A percentile compares a stretch with the other conserved stretches of the same genome.
Evolutionary conservation across 2,888 invertebrate genomes (phyloP).

Genomic region (Eupithecia insigniata): DNA sequence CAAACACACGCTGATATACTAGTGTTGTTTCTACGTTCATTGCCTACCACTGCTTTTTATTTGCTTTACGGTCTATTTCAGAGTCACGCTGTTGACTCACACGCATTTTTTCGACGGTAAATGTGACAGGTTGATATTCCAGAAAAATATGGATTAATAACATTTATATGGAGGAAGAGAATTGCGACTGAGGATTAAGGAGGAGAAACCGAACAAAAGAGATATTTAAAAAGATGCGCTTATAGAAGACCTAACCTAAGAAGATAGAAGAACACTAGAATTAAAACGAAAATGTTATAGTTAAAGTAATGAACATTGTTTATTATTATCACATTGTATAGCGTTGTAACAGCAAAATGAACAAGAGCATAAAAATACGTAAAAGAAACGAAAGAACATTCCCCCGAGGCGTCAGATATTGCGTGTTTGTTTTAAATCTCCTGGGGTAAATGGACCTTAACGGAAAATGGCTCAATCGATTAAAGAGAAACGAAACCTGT

Average conservation of each 20-base stretch:
- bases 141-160: conserved; percentile 14
- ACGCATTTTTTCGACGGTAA: conserved; percentile 25
- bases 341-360: background rate
- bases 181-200: background rate
- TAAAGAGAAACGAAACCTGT: conserved; percentile 46
- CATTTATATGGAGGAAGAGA: background rate
- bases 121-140: conserved; percentile 28
- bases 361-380: conserved; percentile 17
- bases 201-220: background rate
- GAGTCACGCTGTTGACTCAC: conserved; percentile 27
- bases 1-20: conserved; percentile 42
- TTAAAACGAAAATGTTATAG: background rate
- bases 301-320: background rate
- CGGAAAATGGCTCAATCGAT: conserved; percentile 69
- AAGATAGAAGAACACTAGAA: no score
- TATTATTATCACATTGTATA: no score
- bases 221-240: background rate
- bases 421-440: conserved; percentile 58
- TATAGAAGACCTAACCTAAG: background rate
- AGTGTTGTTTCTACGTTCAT: conserved; percentile 42
- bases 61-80: conserved; percentile 39
- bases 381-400: conserved; percentile 40
- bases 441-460: conserved; percentile 61
- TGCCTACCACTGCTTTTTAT: conserved; percentile 29
- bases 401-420: conserved; percentile 55